Base-by-base conservation (phyloP, 1,140 invertebrate species). In the Dendrolimus kikuchii region DNA sequence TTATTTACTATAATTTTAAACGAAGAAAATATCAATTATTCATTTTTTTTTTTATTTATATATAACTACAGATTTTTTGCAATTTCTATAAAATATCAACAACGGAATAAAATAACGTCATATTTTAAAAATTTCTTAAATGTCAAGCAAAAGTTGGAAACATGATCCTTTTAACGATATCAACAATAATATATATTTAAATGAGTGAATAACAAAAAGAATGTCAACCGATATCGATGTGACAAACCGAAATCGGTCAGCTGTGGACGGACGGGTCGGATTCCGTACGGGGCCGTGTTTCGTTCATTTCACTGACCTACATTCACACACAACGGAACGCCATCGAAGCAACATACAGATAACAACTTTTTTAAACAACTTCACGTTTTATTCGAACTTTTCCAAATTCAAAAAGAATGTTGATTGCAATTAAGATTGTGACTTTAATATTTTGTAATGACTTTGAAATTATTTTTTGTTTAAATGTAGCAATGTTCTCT, bases 231-330 rank as follows among this genome's bases (percentile, higher is more conserved):
- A 64, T 71, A 65, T 67, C 59, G 60, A 55, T 64, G 52, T 60
- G 68, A 69, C 68, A 60, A 55, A 23, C 23, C 58, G 64, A 79
- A 79, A 79, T 77, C 77, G 75, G 77, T 71, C 74, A 65, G 64
- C 64, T 52, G 70, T 62, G 59, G 49, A 37, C 49, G 68, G 64
- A 64, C 67, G 65, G 74, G 68, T 80, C 76, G 76, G 68, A 81
- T 75, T 75, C 81, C 81, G 66, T 77, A 77, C 78, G 78, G 78
- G 78, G 74, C 75, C 71, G 71, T 61, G 77, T 77, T 78, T 80
- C 77, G 75, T 65, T 82, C 79, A 82, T 82, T 82, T 81, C 81
- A 81, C 81, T 85, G 81, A 81, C 81, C 79, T 62, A 85, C 81
- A 77, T 85, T 81, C 68, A 60, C 64, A 10, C 49, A 71, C 72